Evolutionary conservation across 2,888 invertebrate genomes (phyloP).

Genomic region (Drosophila parthenogenetica): DNA sequence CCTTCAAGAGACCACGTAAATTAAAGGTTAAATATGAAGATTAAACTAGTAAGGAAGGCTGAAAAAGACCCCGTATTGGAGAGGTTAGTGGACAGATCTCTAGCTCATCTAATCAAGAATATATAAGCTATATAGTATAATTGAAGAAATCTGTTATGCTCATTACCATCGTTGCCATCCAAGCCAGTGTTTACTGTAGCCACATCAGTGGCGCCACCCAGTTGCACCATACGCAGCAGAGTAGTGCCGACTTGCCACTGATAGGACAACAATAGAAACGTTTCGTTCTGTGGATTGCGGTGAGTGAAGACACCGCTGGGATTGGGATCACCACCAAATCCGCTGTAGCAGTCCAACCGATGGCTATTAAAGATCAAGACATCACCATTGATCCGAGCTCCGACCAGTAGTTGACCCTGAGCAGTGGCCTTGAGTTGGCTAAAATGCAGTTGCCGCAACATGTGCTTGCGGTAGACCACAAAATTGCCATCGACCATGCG

Average conservation of each 20-base stretch:
- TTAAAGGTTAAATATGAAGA: too few relatives aligned
- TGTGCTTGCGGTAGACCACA: constrained; percentile 66
- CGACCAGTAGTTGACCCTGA: constrained; percentile 68
- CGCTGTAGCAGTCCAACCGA: constrained; percentile 80
- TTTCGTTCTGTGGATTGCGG: constrained; percentile 64
- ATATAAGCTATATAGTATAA: background rate
- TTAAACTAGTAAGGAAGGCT: too few relatives aligned
- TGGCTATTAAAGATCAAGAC: constrained; percentile 74
- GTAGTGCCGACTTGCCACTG: constrained; percentile 39
- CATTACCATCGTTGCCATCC: constrained; percentile 58
- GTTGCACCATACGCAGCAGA: constrained; percentile 76
- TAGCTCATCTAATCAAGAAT: background rate
- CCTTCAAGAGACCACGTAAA: background rate
- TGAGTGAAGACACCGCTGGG: constrained; percentile 67
- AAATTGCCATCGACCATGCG: constrained; percentile 80
- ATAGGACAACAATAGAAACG: constrained; percentile 72
- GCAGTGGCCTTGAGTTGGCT: constrained; percentile 60
- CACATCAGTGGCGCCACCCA: constrained; percentile 49
- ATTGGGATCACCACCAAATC: constrained; percentile 59
- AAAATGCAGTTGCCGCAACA: constrained; percentile 71
- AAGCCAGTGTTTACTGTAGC: constrained; percentile 25
- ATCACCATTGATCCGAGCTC: constrained; percentile 66
- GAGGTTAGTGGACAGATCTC: too few relatives aligned
- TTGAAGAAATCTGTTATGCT: too few relatives aligned
- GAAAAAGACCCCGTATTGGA: too few relatives aligned